Evolutionary conservation across 2,888 invertebrate species (phyloP), one percentile per base, ranked within the genome.

Genomic region (Dynastes grantii): DNA sequence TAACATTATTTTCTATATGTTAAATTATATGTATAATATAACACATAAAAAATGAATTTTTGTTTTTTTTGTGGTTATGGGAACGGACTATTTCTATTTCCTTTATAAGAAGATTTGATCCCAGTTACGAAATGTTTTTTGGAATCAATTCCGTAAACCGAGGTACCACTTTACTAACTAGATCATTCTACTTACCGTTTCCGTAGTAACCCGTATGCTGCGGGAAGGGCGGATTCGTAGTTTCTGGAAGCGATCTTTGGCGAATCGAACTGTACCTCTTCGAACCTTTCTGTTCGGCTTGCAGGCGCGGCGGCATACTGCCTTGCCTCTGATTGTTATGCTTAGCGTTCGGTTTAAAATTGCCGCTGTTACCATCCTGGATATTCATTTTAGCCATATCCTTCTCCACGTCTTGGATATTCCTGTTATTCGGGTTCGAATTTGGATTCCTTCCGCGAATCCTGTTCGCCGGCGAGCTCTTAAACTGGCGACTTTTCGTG

Each of bases 231-330:
- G 88, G 87, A 22, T 86, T 86, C 22, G 85, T 85, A 5, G 91
- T 88, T 78, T 92, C 92, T 1, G 91, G 91, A 45, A 92, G 87
- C 1, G 92, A 92, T 16, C 92, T 88, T 83, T 92, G 92, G 51
- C 92, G 88, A 22, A 91, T 83, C 3, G 85, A 85, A 78, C 90
- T 91, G 88, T 92, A 92, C 13, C 92, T 88, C 83, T 92, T 92
- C 78, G 91, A 90, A 16, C 92, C 91, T 80, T 88, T 88, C 78
- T 87, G 88, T 55, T 87, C 86, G 51, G 83, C 85, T 81, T 88
- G 88, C 63, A 89, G 81, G 77, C 89, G 86, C 0, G 88, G 89
- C 0, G 88, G 89, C 8, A 88, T 86, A 78, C 87, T 88, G n/a
- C 85, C 86, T 77, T 88, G 88, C 67, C 88, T 81, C 70, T 85